Conservation (phyloP, 2,888 invertebrate species). For the Ophion slaviceki region DNA sequence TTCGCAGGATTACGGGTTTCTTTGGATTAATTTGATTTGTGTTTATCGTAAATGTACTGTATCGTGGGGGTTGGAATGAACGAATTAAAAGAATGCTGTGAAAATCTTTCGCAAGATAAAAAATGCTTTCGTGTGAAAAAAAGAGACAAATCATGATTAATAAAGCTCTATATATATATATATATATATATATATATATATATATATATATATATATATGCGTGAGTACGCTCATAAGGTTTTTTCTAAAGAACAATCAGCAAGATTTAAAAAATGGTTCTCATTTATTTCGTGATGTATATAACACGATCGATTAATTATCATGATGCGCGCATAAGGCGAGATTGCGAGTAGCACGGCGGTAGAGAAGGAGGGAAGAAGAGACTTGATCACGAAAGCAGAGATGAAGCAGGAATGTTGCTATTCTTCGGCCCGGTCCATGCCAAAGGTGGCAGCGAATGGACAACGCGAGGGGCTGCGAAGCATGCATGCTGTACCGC, state of each 20-base stretch:
- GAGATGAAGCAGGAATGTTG: conserved; percentile 23
- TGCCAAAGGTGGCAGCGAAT: conserved; percentile 65
- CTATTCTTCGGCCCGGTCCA: conserved; percentile 44
- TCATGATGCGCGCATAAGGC: background rate
- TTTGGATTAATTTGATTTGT: no score
- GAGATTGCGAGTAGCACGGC: background rate
- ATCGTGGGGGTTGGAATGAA: no score
- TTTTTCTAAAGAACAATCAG: background rate
- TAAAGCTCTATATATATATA: no score
- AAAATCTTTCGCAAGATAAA: no score
- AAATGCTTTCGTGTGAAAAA: no score
- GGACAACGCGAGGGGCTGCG: conserved; percentile 70
- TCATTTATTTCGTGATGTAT: background rate
- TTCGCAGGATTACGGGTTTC: no score
- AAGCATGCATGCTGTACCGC: conserved; percentile 75
- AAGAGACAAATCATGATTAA: no score
- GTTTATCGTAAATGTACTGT: no score
- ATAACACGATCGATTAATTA: background rate
- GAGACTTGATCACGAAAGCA: background rate
- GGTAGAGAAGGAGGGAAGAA: conserved; percentile 23
- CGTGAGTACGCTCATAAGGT: no score
- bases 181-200: no score
- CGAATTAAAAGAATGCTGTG: no score
- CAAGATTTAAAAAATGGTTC: background rate
- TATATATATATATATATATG: no score